Conservation (phyloP, 2,113 vertebrate genomes). For the Bambusicola thoracicus region DNA sequence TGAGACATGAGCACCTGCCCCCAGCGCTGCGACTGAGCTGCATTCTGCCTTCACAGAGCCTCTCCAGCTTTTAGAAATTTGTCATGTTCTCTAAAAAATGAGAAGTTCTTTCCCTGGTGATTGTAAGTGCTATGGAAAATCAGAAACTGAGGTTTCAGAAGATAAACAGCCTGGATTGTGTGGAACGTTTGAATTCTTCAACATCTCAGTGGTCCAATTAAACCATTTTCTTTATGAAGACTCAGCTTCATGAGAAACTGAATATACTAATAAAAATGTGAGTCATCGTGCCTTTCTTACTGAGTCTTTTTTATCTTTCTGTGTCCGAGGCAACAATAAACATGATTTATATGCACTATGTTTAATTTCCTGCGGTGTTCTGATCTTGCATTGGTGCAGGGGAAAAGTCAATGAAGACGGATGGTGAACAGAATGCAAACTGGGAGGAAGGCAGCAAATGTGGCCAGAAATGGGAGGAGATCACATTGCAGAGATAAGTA, state of each 20-base stretch:
- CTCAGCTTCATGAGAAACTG: constrained; percentile 29
- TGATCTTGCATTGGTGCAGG: not conserved
- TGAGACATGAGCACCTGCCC: not conserved
- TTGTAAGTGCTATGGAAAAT: not conserved
- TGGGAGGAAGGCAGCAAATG: not conserved
- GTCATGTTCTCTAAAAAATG: not conserved
- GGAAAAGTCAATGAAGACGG: constrained; percentile 18
- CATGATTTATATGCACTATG: constrained; percentile 41
- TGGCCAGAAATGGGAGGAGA: not conserved
- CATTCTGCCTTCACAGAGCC: not conserved
- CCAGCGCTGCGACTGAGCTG: rapidly evolving
- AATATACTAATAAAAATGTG: constrained; percentile 53
- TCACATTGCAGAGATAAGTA: not conserved
- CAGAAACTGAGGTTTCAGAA: constrained; percentile 19
- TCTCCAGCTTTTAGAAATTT: not conserved
- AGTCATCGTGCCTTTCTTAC: constrained; percentile 46
- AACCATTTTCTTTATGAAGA: constrained; percentile 30
- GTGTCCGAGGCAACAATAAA: constrained; percentile 52
- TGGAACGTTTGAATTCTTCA: constrained; percentile 14
- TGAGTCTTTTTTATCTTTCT: constrained; percentile 47
- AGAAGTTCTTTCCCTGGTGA: not conserved
- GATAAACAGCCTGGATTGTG: not conserved
- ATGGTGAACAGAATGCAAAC: constrained; percentile 4
- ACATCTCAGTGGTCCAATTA: constrained; percentile 39
- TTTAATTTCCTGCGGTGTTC: constrained; percentile 42